Evolutionary conservation across 2,113 vertebrate species (phyloP).

Genomic region (Chaetorhynchus papuensis): DNA sequence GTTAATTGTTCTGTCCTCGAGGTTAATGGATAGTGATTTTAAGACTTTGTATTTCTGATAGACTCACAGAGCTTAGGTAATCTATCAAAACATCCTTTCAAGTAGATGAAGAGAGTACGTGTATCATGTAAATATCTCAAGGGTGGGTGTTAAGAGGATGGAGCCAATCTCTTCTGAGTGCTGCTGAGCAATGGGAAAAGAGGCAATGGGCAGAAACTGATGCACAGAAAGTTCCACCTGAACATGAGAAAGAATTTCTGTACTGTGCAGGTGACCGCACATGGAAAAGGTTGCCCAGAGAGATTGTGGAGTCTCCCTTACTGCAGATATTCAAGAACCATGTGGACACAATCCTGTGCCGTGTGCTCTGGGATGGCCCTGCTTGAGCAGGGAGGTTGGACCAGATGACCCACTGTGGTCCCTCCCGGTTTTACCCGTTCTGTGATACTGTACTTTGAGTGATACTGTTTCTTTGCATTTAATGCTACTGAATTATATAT

Average conservation of each 20-base stretch:
- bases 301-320: not conserved
- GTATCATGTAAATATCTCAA: not conserved
- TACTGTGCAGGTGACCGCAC: not conserved
- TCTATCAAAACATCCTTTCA: constrained; percentile 16
- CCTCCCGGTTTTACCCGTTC: not conserved
- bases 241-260: not conserved
- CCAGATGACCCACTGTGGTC: not conserved
- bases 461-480: constrained; percentile 11
- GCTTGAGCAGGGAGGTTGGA: not conserved
- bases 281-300: not conserved
- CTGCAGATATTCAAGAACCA: too few species aligned
- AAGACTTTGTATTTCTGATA: constrained; percentile 22
- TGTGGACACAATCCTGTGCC: not conserved
- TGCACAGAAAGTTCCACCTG: not conserved
- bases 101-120: not conserved
- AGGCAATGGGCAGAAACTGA: not conserved
- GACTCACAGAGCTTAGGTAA: not conserved
- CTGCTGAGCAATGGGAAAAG: not conserved
- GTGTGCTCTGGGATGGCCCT: not conserved
- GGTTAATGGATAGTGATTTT: constrained; percentile 43
- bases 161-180: not conserved
- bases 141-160: not conserved
- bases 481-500: not conserved
- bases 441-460: not conserved
- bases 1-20: not conserved